Evolutionary conservation across 2,113 vertebrate genomes (phyloP), one percentile per base, ranked within the genome.

Genomic region (Cinclus mexicanus): DNA sequence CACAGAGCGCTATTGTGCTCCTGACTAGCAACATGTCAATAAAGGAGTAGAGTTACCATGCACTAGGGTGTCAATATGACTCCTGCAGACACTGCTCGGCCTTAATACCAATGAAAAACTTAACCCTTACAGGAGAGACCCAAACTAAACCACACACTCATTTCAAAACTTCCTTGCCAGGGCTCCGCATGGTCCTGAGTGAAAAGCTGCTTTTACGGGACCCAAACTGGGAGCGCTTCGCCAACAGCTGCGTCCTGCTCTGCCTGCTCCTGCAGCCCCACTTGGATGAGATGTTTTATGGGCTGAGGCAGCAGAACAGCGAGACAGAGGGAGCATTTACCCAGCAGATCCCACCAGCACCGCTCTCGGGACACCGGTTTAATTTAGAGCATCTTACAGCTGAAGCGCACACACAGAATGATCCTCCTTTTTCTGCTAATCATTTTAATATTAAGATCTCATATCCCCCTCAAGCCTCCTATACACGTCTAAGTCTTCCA

Each of bases 11-110:
- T 97, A 97, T 98, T 98, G 98, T 98, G 97, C 97, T 97, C 96
- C 91, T 89, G 95, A 98, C 97, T 97, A 97, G 97, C 98, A 98
- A 97, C 98, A 97, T 97, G 97, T 97, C 97, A 98, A 98, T 97
- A 98, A 98, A 97, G 98, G 97, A 97, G 97, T 97, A 90, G 90
- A 97, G 97, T 98, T 97, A 98, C 97, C 97, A 96, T 97, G 98
- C 96, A 95, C 97, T 61, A 90, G 97, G 98, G 97, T 97, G 97
- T 98, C 98, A 98, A 97, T 96, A 97, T 96, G 97, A 97, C 97
- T 98, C 98, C 97, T 95, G 96, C 96, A 97, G 97, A 94, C 97
- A 93, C 93, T 59, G 96, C 96, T 97, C 83, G 9, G 39, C 59
- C 97, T 94, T 97, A 97, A 98, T 96, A 97, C 94, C 96, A 49